Base-by-base conservation (phyloP, 2,888 invertebrate species). In the Baronia brevicornis region DNA sequence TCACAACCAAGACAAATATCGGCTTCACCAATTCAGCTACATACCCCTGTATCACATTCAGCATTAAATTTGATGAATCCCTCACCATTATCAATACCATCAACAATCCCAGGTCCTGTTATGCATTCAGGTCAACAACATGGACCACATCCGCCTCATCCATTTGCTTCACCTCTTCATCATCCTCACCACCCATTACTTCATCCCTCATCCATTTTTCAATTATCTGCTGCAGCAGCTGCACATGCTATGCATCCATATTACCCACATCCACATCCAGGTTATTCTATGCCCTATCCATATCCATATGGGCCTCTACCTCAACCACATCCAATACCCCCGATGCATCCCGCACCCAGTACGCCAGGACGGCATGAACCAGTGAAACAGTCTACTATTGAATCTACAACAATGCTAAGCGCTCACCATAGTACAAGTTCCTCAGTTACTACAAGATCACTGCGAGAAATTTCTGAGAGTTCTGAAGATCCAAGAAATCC, bases 41-140 rank as follows among this genome's bases (percentile, higher is more conserved):
- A 77, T 18, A 71, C 80, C 20, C 80, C 86, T 28, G 85, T 86
- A 4, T 82, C 85, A 4, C 89, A 89, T 65, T 88, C 88, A n/a
- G 88, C 89, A 5, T 71, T 88, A 4, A 88, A 88, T 49, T 62
- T 89, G 33, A 88, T 89, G 71, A 88, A 87, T 52, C 86, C 87
- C 7, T 70, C 79, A n/a, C 82, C 87, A 26, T 70, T 88, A 13
- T 85, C 88, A 3, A 87, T 90, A 41, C 88, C 89, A 1, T 80
- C 89, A 3, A 87, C 90, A 1, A 87, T 90, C 45, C 86, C 90
- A 5, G 90, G 89, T 14, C 89, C 90, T 3, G 85, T 89, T 6
- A 90, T 92, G 82, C 92, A 92, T 64, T 90, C 92, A 3, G 88
- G 91, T 2, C 92, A 91, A 56, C 91, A 90, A 54, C 88, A 88